Percentiles rank a stretch among this genome's conserved stretches.
Evolutionary conservation across 2,797 vertebrate genomes (phyloP).

Genomic region (Pristis pectinata): DNA sequence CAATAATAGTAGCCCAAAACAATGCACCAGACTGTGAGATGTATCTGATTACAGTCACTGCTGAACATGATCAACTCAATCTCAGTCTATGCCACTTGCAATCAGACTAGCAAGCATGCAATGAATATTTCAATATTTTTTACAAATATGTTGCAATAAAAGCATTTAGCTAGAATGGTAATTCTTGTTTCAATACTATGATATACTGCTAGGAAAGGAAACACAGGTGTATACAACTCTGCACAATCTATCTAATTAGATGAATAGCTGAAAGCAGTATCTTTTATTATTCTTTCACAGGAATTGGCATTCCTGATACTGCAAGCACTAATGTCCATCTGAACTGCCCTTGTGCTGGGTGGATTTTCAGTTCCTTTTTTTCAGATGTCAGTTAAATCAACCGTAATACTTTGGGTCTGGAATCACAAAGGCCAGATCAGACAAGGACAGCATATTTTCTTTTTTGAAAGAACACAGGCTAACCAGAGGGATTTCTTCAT

Average conservation of each 20-base stretch:
- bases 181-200: neutral
- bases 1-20: neutral
- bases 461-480: no score
- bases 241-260: neutral
- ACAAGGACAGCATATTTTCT: no score
- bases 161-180: neutral
- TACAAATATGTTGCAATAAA: neutral
- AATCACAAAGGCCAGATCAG: no score
- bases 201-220: neutral
- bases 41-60: neutral
- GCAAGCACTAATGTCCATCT: no score
- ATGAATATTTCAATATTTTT: neutral
- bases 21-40: neutral
- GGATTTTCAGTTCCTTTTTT: no score
- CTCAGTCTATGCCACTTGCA: neutral
- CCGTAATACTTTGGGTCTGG: no score
- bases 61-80: neutral
- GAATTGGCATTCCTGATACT: no score
- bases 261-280: neutral
- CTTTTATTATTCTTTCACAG: no score
- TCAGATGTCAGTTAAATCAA: no score
- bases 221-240: neutral
- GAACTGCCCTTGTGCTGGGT: no score
- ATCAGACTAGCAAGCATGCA: neutral
- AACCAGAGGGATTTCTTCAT: no score